Conservation (phyloP, 2,797 vertebrate genomes). For the Austrolebias charrua region DNA sequence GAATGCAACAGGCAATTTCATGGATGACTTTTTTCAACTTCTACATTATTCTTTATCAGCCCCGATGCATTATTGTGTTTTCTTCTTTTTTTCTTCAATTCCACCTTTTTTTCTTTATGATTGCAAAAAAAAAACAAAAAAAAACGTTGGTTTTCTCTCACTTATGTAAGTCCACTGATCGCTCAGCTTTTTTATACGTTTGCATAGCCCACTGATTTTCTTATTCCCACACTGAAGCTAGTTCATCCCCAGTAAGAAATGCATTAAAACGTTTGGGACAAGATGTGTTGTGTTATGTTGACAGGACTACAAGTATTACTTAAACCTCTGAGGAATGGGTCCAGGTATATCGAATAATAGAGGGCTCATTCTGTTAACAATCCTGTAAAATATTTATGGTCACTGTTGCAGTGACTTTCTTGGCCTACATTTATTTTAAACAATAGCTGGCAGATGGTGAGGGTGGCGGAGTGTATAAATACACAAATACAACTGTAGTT, state of each 20-base stretch:
- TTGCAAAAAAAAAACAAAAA: slow-evolving; percentile 35
- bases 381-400: slow-evolving; percentile 42
- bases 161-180: slow-evolving; percentile 50
- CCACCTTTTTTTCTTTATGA: slow-evolving; percentile 35
- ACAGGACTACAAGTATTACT: slow-evolving; percentile 46
- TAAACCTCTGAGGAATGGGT: slow-evolving; percentile 59
- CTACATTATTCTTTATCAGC: slow-evolving; percentile 66
- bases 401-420: slow-evolving; percentile 32
- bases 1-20: slow-evolving; percentile 73
- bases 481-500: slow-evolving; percentile 10
- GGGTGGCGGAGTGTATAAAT: slow-evolving; percentile 14
- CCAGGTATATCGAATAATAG: slow-evolving; percentile 50
- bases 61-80: slow-evolving; percentile 39
- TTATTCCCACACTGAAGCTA: slow-evolving; percentile 25
- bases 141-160: slow-evolving; percentile 27
- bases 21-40: slow-evolving; percentile 68
- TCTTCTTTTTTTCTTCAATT: slow-evolving; percentile 18
- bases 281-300: slow-evolving; percentile 45
- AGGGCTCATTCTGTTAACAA: slow-evolving; percentile 31
- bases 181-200: slow-evolving; percentile 39
- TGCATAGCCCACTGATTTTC: slow-evolving; percentile 44
- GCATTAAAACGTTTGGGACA: slow-evolving; percentile 54
- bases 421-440: slow-evolving; percentile 48
- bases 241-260: slow-evolving; percentile 48
- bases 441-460: slow-evolving; percentile 33